phyloP scores from a whole-genome alignment of 1,140 invertebrate genomes.

The Drosophila kanapiae region DNA sequence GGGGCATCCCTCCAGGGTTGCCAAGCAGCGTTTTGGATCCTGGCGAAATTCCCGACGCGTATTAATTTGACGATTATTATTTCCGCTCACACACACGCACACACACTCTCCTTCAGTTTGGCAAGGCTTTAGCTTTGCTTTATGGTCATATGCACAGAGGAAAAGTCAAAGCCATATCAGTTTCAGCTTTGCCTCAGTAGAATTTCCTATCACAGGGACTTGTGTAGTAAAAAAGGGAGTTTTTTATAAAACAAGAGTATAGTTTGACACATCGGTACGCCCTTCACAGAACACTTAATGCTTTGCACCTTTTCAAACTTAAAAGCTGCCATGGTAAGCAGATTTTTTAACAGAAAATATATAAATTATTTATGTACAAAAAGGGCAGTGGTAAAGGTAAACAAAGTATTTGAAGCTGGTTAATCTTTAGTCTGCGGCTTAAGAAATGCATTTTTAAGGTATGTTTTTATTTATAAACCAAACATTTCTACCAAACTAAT shows the following conservation, averaged over 20 bases:
- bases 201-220: background rate
- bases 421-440: background rate
- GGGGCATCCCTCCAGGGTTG: constrained; percentile 18
- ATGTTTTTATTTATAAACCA: too few relatives aligned
- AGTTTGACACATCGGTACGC: background rate
- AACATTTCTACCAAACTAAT: too few relatives aligned
- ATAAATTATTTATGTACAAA: background rate
- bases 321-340: background rate
- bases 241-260: background rate
- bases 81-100: constrained; percentile 52
- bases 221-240: background rate
- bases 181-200: background rate
- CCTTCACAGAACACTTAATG: background rate
- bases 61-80: constrained; percentile 82
- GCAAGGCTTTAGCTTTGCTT: constrained; percentile 28
- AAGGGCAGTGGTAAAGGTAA: too few relatives aligned
- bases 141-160: constrained; percentile 25
- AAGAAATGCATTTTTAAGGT: background rate
- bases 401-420: too few relatives aligned
- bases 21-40: constrained; percentile 64
- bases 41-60: constrained; percentile 54
- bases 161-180: constrained; percentile 3
- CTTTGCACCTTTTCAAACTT: too few relatives aligned
- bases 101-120: constrained; percentile 5
- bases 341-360: background rate